Base-by-base conservation (phyloP, 2,888 invertebrate genomes). In the Synergus laeviventris region DNA sequence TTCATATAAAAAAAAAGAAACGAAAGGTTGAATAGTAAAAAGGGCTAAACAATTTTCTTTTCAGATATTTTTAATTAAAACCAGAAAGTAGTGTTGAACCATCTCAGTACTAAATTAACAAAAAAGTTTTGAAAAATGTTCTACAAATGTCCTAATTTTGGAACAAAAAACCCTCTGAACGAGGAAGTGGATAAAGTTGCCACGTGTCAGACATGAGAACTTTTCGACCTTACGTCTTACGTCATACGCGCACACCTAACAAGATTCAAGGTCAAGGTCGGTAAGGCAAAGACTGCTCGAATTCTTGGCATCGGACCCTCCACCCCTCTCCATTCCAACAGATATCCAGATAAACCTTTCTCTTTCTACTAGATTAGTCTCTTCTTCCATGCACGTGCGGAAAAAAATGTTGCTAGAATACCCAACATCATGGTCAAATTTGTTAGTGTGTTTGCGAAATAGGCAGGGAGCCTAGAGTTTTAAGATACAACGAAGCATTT, bases 171-270 rank as follows among this genome's bases (percentile, higher is more conserved):
- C 1, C 49, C 9, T n/a, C 7, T 1, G 2, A 24, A 18, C 11
- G 56, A 12, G 18, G 16, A 49, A 11, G 31, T 70, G 31, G 49
- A 31, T 70, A 70, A 64, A 49, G 16, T 70, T 49, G 49, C 49
- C 70, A 70, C 70, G 70, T 70, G 70, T n/a, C 49, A 49, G 24
- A 70, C 70, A 24, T 49, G 49, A 70, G 31, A 70, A 70, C 36
- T 70, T 70, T 70, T 70, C 31, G n/a, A 70, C 49, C 11, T 64
- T 70, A 24, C 31, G 70, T 49, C 70, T 70, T 70, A 24, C 70
- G 70, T 70, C 49, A 70, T 49, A 49, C 18, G 49, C 49, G 70
- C 49, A 24, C 70, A 70, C 70, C 70, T 70, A 70, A 70, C 70
- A 49, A 70, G 49, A 49, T 45, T 70, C 49, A 70, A 70, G 70